Percentiles rank a stretch among this genome's conserved stretches.
Conservation (phyloP, 1,140 invertebrate genomes). For the Drosophila punjabiensis region DNA sequence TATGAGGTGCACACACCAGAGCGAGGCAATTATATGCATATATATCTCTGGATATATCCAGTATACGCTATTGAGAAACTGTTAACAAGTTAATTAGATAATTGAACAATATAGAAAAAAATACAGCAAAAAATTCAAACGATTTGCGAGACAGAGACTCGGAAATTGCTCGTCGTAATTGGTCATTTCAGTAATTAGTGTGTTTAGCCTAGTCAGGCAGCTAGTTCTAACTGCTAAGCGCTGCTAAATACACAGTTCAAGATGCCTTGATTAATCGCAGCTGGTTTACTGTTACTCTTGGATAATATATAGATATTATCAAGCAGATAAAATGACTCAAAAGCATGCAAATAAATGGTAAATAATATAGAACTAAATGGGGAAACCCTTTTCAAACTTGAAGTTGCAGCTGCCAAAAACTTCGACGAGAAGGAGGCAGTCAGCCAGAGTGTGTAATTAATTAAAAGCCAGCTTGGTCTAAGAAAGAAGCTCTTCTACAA, state of each 20-base stretch:
- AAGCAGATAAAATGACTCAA: background rate
- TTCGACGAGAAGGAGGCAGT: slow-evolving; percentile 10
- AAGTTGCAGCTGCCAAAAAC: slow-evolving; percentile 69
- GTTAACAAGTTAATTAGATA: slow-evolving; percentile 81
- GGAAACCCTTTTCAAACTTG: slow-evolving; percentile 19
- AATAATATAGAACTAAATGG: slow-evolving; percentile 28
- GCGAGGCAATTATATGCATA: slow-evolving; percentile 65
- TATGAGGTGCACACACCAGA: slow-evolving; percentile 75
- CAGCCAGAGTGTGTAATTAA: slow-evolving; percentile 63
- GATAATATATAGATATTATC: background rate
- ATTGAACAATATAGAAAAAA: slow-evolving; percentile 40
- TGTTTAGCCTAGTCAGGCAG: slow-evolving; percentile 35
- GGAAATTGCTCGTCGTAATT: slow-evolving; percentile 47
- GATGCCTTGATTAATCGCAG: slow-evolving; percentile 25
- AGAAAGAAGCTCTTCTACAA: slow-evolving; percentile 25
- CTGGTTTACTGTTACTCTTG: slow-evolving; percentile 15
- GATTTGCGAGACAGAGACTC: slow-evolving; percentile 29
- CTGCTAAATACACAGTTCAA: slow-evolving; percentile 67
- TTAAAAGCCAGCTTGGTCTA: slow-evolving; percentile 59
- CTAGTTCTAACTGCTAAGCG: slow-evolving; percentile 51
- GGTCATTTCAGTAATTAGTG: slow-evolving; percentile 39
- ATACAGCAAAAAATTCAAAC: slow-evolving; percentile 26
- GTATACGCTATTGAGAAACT: slow-evolving; percentile 72
- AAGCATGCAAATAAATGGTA: background rate
- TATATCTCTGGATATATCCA: slow-evolving; percentile 12